These are phyloP conservation scores for Microcaecilia unicolor DNA, from an alignment of 2,797 vertebrate species.

Conservation along the genomic window DNA sequence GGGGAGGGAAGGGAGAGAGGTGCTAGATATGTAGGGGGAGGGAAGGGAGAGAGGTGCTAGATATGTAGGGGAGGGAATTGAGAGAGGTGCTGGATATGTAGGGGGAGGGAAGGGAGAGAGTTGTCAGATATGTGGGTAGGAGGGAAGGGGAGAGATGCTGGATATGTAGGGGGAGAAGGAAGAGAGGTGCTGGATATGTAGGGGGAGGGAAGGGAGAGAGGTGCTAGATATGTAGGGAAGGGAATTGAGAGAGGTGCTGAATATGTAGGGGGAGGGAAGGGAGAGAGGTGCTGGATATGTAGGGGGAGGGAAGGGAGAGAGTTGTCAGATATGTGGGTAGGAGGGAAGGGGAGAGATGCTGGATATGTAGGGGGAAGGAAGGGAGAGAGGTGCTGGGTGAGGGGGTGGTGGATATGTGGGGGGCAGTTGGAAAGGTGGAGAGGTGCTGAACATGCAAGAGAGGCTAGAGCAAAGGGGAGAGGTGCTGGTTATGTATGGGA, in stretches of 20 bases:
- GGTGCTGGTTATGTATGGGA: too few species aligned
- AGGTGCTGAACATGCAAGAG: too few species aligned
- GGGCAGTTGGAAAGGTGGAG: too few species aligned
- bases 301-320: not conserved
- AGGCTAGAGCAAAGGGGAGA: too few species aligned
- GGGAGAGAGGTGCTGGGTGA: not conserved
- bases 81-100: not conserved
- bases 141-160: not conserved
- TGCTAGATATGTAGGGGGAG: too few species aligned
- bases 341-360: too few species aligned
- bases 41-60: not conserved
- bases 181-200: not conserved
- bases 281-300: not conserved
- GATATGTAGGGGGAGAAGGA: not conserved
- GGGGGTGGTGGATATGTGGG: too few species aligned
- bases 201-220: not conserved
- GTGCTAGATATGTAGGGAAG: too few species aligned
- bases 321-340: too few species aligned
- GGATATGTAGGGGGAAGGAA: not conserved
- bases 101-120: not conserved
- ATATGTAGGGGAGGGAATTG: not conserved
- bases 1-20: too few species aligned
- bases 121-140: not conserved
- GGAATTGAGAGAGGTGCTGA: not conserved
- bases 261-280: not conserved